Percentiles rank a stretch among this genome's conserved stretches.
Evolutionary conservation across 2,888 invertebrate genomes (phyloP).

Genomic region (Meteorus colon): DNA sequence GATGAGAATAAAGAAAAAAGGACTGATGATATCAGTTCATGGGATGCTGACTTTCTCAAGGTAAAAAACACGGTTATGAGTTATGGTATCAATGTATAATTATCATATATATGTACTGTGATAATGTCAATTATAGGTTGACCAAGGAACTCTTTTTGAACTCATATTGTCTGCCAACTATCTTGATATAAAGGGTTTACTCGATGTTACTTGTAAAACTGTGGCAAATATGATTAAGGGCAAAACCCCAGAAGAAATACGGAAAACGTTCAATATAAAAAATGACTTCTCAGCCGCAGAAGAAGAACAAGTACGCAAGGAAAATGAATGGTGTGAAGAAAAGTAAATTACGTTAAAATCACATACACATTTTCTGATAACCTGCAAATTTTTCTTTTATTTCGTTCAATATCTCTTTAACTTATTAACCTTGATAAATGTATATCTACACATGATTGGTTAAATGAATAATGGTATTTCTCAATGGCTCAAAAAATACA

Average conservation of each 20-base stretch:
- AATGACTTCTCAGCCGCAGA: conserved; percentile 97
- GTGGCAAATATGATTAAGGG: conserved; percentile 99
- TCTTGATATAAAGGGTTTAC: conserved; percentile 93
- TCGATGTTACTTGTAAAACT: conserved; percentile 98
- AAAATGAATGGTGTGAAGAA: conserved; percentile 96
- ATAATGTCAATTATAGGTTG: conserved; percentile 76
- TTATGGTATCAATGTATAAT: background rate
- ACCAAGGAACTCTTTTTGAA: conserved; percentile 97
- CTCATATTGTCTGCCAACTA: conserved; percentile 98
- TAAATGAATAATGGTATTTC: background rate
- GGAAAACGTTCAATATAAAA: conserved; percentile 97
- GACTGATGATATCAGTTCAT: conserved; percentile 99
- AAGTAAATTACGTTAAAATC: conserved; percentile 76
- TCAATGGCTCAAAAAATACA: conserved; percentile 27
- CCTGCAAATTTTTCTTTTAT: background rate
- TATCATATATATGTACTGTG: background rate
- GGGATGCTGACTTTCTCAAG: conserved; percentile 99
- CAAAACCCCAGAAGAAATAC: conserved; percentile 97
- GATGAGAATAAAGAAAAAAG: conserved; percentile 98
- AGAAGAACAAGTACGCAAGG: conserved; percentile 98
- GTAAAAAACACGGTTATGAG: conserved; percentile 48
- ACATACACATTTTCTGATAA: background rate
- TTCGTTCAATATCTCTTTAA: conserved; percentile 13
- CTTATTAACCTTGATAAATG: background rate
- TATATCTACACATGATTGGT: background rate